Conservation (phyloP, 2,888 invertebrate genomes). For the Sarcophaga carnaria region DNA sequence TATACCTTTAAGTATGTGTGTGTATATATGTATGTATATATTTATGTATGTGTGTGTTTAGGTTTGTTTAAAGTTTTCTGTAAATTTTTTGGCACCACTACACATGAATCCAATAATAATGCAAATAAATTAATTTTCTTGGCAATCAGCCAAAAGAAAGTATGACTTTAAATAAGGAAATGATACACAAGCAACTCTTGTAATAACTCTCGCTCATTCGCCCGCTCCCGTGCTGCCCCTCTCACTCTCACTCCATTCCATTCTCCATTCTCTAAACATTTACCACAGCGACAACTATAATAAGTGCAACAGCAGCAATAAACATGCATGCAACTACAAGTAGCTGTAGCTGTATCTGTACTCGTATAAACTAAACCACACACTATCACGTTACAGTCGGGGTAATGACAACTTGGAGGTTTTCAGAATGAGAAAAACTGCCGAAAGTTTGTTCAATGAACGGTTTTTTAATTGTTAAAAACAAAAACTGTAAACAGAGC, state of each 20-base stretch:
- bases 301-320: constrained; percentile 15
- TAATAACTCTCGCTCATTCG: constrained; percentile 32
- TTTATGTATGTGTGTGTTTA: not conserved
- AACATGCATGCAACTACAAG: no score
- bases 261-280: constrained; percentile 33
- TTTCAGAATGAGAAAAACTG: no score
- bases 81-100: constrained; percentile 58
- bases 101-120: constrained; percentile 63
- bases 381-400: no score
- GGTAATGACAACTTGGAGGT: no score
- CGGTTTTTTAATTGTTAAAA: no score
- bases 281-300: constrained; percentile 27
- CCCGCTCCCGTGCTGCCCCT: not conserved
- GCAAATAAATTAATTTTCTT: constrained; percentile 69
- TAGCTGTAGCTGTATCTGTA: no score
- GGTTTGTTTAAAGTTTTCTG: constrained; percentile 11
- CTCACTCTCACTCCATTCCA: not conserved
- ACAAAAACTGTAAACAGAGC: no score
- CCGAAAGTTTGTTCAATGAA: no score
- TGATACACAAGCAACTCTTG: constrained; percentile 63
- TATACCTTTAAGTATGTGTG: not conserved
- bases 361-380: no score
- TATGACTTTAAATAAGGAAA: constrained; percentile 68
- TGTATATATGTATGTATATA: not conserved
- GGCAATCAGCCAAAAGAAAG: constrained; percentile 61